phyloP scores from a whole-genome alignment of 2,113 vertebrate genomes.

The Mesocricetus auratus region DNA sequence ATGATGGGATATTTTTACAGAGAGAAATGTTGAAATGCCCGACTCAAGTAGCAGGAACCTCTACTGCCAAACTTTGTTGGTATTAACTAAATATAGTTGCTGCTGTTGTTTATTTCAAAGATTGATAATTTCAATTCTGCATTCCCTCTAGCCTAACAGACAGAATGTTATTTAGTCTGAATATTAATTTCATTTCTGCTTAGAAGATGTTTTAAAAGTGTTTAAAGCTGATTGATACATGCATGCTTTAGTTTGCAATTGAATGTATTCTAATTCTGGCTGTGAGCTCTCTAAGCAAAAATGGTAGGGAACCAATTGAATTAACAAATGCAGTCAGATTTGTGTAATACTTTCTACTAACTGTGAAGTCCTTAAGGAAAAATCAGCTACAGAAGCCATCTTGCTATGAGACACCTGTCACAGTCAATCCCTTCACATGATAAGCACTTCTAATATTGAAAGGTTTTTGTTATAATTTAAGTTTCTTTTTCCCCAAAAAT shows the following conservation, averaged over 20 bases:
- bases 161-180: constrained; percentile 50
- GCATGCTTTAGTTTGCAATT: constrained; percentile 10
- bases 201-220: constrained; percentile 67
- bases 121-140: neutral
- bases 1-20: neutral
- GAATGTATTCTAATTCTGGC: constrained; percentile 63
- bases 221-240: constrained; percentile 72
- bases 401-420: constrained; percentile 80
- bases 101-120: neutral
- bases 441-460: neutral
- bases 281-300: constrained; percentile 57
- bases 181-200: constrained; percentile 69
- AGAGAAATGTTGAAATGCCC: neutral
- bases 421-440: constrained; percentile 50
- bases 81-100: neutral
- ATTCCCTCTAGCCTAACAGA: neutral
- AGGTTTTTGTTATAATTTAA: neutral
- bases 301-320: constrained; percentile 43
- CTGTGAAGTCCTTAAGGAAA: constrained; percentile 50
- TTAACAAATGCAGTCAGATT: constrained; percentile 46
- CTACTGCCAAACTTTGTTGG: neutral
- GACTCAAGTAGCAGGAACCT: neutral
- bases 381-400: constrained; percentile 57
- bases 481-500: neutral
- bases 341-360: constrained; percentile 65